Evolutionary conservation across 2,797 vertebrate species (phyloP), one percentile per base, ranked within the genome.

Genomic region (Pelochelys cantorii): DNA sequence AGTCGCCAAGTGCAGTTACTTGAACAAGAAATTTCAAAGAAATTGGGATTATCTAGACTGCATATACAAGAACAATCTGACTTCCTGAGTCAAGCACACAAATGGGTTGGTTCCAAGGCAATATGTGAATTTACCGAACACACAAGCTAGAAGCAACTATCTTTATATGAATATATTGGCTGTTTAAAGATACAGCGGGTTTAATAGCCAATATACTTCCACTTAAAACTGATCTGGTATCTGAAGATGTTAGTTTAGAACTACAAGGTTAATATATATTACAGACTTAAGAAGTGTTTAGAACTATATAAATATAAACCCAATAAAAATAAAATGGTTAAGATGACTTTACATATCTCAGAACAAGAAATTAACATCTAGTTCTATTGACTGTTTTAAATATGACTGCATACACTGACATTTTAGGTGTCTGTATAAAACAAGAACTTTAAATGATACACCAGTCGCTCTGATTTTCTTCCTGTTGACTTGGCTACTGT

Each of bases 121-220:
- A 54, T 7, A 5, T 7, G 2, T 92, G 0, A 0, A 11, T 90
- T 89, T 10, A 8, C 75, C 54, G 65, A 1, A 5, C 22, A 6
- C 54, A 77, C 48, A 86, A 55, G 27, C 74, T 74, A 86, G 89
- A 56, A 82, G 13, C 42, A 84, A 78, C 5, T 80, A 78, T 90
- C 88, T 94, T 83, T 62, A 80, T 78, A 7, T 60, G 55, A 94
- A 37, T 29, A 4, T 2, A 7, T 53, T 20, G 65, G 23, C 6
- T 74, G 15, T 65, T 65, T n/a, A 17, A n/a, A 15, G 31, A 8
- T 65, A n/a, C 31, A n/a, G 62, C n/a, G 15, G 15, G 62, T n/a
- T 65, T 65, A 65, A 65, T 65, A 65, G n/a, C 62, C 31, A 60
- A 60, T 7, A 65, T 65, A 65, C 29, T 62, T 65, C 62, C 31